Base-by-base conservation (phyloP, 2,888 invertebrate species). In the Monoplex corrugatus region DNA sequence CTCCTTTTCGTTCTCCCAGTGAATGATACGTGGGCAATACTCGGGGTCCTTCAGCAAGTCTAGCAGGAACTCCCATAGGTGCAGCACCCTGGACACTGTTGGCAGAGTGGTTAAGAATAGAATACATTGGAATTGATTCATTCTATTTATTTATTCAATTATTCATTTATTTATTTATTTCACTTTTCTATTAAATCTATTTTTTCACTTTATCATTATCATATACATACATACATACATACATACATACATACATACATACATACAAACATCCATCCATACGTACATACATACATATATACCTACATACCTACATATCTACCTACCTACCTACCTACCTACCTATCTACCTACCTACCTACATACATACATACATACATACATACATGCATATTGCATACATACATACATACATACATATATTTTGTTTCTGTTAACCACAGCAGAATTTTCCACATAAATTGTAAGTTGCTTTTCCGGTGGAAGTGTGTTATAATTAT, bases 1-100 rank as follows among this genome's bases (percentile, higher is more conserved):
- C 92, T 97, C 97, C 50, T 97, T 97, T 94, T 98, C 97, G 95
- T 98, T 97, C 95, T 98, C 98, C 98, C 98, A 98, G 95, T 98
- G 97, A 93, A 98, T 98, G 92, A 98, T 97, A 86, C 97, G 97
- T 0, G 98, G 98, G 95, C 98, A 98, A 92, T 97, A 98, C 90
- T 97, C 96, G 3, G 97, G 97, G 95, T 98, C 97, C 90, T 97
- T 97, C 89, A 98, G 96, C 50, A 98, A 97, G 95, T 98, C 98
- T 92, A 98, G 97, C 93, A 98, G 97, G 96, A 98, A 98, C 96
- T 98, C 98, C 97, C 98, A 98, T 72, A 98, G 92, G 91, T 96
- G 96, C 90, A 96, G 96, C 40, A 96, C 96, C 89, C 92, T 93
- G 23, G 92, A 92, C 80, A 91, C 92, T 92, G 91, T 10, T 88